Base-by-base conservation (phyloP, 2,888 invertebrate species). In the Tenodera sinensis region DNA sequence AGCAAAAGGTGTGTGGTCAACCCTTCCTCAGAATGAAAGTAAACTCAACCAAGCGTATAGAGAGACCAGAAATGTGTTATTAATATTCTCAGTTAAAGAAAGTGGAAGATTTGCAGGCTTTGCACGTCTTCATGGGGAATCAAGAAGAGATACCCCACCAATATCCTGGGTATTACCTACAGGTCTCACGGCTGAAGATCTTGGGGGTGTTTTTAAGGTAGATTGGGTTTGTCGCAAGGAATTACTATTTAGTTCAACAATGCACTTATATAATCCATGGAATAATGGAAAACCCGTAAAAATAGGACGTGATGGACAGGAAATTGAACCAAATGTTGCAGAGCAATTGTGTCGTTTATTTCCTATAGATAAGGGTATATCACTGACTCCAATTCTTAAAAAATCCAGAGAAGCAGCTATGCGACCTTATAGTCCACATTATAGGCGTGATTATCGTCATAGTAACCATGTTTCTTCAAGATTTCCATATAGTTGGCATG, bases 201-300 rank as follows among this genome's bases (percentile, higher is more conserved):
- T 99, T 87, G 98, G 98, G 92, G 99, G 99, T 89, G 98, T 99
- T 25, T 99, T 99, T 93, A 97, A 97, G 94, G 96, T 99, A 14
- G 99, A 99, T 93, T 99, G 99, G 99, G 97, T 99, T 91, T 98
- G 98, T 93, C 96, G 98, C 92, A 97, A 98, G 92, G 99, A 99
- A 93, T 94, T 99, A 90, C 96, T 98, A 3, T 99, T 99, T 92
- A 97, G 96, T 91, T 97, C 97, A 92, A 98, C 98, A 2, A 95
- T 97, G 91, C 98, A 99, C 93, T 94, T 99, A 90, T 98, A 98
- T 92, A 99, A 99, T 94, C 97, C 98, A 8, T 99, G 99, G 98
- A 99, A 99, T 94, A 99, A 99, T 93, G 98, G 98, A 85, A 99
- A 99, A 94, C 98, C 99, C 89, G 99, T 99, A 0, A 99, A 99